Conservation (phyloP, 2,113 vertebrate species). For the Spheniscus mendiculus region DNA sequence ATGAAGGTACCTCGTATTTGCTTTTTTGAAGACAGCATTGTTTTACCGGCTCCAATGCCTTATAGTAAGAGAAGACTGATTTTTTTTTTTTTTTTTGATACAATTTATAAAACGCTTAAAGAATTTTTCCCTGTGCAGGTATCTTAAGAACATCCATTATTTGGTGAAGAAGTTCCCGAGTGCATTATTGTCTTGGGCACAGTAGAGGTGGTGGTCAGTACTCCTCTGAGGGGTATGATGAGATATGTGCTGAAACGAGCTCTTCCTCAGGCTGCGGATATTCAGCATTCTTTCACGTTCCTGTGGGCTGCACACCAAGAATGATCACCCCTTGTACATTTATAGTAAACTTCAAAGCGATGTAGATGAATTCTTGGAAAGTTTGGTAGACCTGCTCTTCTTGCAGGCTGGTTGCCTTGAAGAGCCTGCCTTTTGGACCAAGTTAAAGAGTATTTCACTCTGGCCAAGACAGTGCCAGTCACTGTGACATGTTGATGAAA, state of each 20-base stretch:
- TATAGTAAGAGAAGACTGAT: background rate
- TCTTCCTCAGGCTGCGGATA: background rate
- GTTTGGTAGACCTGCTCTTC: background rate
- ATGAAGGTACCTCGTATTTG: no score
- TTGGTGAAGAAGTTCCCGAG: background rate
- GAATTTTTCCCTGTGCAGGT: background rate
- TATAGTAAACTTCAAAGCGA: background rate
- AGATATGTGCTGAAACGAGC: background rate
- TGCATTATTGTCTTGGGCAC: background rate
- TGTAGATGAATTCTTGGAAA: background rate
- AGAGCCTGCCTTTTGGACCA: background rate
- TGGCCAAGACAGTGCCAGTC: background rate
- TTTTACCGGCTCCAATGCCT: background rate
- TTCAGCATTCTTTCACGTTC: background rate
- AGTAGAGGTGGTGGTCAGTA: background rate
- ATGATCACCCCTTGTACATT: no score
- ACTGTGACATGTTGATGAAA: background rate
- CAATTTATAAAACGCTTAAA: background rate
- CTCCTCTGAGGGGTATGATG: background rate
- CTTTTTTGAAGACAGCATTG: background rate
- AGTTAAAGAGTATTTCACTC: background rate
- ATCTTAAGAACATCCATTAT: background rate
- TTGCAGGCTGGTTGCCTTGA: background rate
- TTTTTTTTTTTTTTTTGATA: background rate
- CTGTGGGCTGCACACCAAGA: background rate